Evolutionary conservation across 1,140 invertebrate species (phyloP), one percentile per base, ranked within the genome.

Genomic region (Psilanteris sp.): DNA sequence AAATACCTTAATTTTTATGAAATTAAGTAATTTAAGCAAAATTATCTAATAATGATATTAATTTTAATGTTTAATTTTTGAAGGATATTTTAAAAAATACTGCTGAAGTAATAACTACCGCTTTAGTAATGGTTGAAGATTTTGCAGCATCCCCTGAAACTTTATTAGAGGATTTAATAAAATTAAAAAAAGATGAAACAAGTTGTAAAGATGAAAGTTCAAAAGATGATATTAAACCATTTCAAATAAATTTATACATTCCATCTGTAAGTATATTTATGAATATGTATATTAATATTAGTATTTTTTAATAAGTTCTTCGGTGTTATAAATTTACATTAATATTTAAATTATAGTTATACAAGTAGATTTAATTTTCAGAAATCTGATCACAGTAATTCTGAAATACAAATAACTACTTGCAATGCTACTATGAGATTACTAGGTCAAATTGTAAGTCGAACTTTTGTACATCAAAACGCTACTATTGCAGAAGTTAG

Each of bases 391-490:
- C 81, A 72, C 85, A 87, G 62, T 82, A 88, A 43, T 88, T 88
- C 36, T 83, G 85, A 79, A 34, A 73, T 82, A 16, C 73, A 64
- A 64, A 26, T 76, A 57, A 77, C 61, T 43, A 44, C 44, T 8
- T 86, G 81, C 13, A 81, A 81, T 31, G 90, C 89, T 11, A 89
- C 89, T 13, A 90, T 93, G 77, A 83, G 86, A 55, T 84, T 93
- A 29, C 78, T 89, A 15, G 94, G 94, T 24, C 91, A 92, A 29
- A 90, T 95, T 5, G 90, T 91, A 5, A 91, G 93, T 64, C 90
- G 91, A 85, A 91, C 93, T 14, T 94, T 92, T 86, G 87, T 95
- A 44, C 91, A 93, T 83, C 89, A 91, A 14, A 93, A 93, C 84
- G 90, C 92, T 2, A 92, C 90, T 13, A 89, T 94, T n/a, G 85